Base-by-base conservation (phyloP, 1,140 invertebrate genomes). In the Pectinophora gossypiella region DNA sequence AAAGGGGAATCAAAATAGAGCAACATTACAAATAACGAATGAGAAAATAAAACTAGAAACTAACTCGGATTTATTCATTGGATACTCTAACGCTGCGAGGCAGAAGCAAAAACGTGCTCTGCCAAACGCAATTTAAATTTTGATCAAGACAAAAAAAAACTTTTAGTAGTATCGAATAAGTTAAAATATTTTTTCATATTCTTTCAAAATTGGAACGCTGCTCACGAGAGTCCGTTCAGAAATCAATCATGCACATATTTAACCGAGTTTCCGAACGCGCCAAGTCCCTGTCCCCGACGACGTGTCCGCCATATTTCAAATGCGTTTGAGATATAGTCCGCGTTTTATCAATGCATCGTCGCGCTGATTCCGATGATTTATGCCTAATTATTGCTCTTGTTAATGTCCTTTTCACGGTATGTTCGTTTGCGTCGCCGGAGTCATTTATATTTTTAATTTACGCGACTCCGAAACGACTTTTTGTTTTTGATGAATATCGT, bases 331-430 rank as follows among this genome's bases (percentile, higher is more conserved):
- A 83, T 81, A 84, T 83, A 81, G 64, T 67, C 68, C 62, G 56
- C 72, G 76, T 80, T 86, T 86, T 85, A 83, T 83, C 83, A 83
- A 85, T 85, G 79, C 83, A 85, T 84, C 83, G 80, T 84, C 80
- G 80, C 73, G 68, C 70, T 81, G 73, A 83, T 80, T 76, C 72
- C 67, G 69, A 82, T 84, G 83, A 86, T 84, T 83, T 83, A 85
- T 86, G 79, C 72, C 64, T 78, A 86, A 85, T 86, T 85, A 82
- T 82, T 78, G 69, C 72, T 68, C 66, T 77, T 74, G 79, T 82
- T 82, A 85, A 85, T 77, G 76, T 72, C 72, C 61, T 74, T 79
- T 82, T 76, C 77, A 75, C 74, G 79, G 72, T 57, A 68, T 76
- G 72, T 85, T 76, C 71, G 57, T 68, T 61, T 47, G 56, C 59